A percentile compares a stretch with the other conserved stretches of the same genome.
phyloP scores from a whole-genome alignment of 2,113 vertebrate genomes.

The Okapia johnstoni region DNA sequence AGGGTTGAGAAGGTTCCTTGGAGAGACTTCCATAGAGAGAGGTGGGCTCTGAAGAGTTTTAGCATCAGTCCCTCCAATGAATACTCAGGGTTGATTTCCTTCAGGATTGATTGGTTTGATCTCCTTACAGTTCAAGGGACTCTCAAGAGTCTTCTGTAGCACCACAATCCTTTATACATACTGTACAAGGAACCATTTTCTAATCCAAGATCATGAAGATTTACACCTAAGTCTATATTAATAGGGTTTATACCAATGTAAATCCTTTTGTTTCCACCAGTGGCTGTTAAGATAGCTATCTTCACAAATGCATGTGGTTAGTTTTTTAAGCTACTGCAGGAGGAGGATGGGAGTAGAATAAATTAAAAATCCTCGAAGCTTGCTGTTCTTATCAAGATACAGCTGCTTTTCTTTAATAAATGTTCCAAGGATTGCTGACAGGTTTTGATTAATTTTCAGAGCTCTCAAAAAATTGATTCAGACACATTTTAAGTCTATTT shows the following conservation, averaged over 20 bases:
- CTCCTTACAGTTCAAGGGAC: background rate
- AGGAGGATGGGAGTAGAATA: background rate
- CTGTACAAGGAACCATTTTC: background rate
- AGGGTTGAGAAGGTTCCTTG: background rate
- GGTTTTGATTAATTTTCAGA: background rate
- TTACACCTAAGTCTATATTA: background rate
- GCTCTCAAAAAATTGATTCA: background rate
- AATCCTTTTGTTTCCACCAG: background rate
- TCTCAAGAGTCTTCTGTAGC: background rate
- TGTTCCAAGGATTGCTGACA: background rate
- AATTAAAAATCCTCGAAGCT: background rate
- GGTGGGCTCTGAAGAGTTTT: background rate
- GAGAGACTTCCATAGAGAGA: background rate
- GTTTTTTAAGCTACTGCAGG: background rate
- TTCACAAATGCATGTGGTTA: background rate
- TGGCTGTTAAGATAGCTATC: background rate
- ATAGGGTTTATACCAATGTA: background rate
- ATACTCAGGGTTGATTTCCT: background rate
- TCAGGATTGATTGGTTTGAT: background rate
- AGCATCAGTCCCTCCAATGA: background rate
- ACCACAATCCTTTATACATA: background rate
- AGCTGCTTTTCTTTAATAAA: background rate
- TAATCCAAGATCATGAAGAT: background rate
- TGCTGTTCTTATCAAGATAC: background rate
- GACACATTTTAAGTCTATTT: background rate